A percentile compares a stretch with the other conserved stretches of the same genome.
These are phyloP conservation scores for Antheraea assamensis DNA, from an alignment of 2,888 invertebrate genomes.

Conservation along the genomic window DNA sequence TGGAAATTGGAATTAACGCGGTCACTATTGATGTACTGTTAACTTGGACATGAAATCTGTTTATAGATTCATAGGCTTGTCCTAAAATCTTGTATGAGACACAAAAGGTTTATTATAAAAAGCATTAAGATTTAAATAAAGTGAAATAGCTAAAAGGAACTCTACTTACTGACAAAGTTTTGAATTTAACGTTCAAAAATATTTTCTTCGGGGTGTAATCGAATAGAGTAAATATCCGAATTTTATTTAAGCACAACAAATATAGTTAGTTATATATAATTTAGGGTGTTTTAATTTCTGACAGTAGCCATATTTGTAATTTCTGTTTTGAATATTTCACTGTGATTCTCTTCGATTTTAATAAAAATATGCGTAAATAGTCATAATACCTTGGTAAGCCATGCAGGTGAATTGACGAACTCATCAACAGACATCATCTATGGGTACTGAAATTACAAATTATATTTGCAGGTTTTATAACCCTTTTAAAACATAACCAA, in stretches of 20 bases:
- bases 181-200: too few relatives aligned
- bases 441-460: conserved; percentile 6
- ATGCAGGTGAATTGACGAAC: conserved; percentile 75
- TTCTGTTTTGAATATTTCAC: too few relatives aligned
- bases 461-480: neutral
- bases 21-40: neutral
- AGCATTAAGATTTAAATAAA: too few relatives aligned
- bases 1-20: conserved; percentile 10
- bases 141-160: too few relatives aligned
- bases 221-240: too few relatives aligned
- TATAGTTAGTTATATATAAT: too few relatives aligned
- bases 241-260: too few relatives aligned
- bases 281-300: too few relatives aligned
- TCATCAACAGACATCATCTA: conserved; percentile 73
- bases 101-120: too few relatives aligned
- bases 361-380: conserved; percentile 26
- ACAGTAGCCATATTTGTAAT: too few relatives aligned
- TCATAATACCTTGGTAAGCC: conserved; percentile 74
- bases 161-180: too few relatives aligned
- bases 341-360: neutral
- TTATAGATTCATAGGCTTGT: neutral
- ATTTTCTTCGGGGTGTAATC: too few relatives aligned
- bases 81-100: neutral
- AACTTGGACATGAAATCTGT: neutral
- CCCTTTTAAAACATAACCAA: neutral